phyloP scores from a whole-genome alignment of 2,113 vertebrate genomes.

The Limanda limanda region DNA sequence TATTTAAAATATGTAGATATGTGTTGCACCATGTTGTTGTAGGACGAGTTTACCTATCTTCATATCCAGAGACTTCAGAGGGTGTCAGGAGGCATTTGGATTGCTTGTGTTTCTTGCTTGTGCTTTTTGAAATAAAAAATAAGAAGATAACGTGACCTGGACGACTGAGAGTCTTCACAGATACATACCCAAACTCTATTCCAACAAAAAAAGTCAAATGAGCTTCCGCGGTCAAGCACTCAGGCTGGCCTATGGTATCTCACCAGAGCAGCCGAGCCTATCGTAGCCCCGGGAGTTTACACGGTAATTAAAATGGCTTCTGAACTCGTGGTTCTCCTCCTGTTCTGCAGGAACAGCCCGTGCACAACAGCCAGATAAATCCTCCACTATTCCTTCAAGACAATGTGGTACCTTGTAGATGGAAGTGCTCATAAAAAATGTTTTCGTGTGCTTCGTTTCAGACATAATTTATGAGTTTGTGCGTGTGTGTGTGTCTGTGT shows the following conservation, averaged over 20 bases:
- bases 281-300: neutral
- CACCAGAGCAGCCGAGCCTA: conserved; percentile 1
- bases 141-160: too few relatives aligned
- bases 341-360: neutral
- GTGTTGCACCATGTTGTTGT: neutral
- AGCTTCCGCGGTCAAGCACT: conserved; percentile 5
- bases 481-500: conserved; percentile 36
- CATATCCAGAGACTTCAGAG: too few relatives aligned
- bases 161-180: too few relatives aligned
- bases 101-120: too few relatives aligned
- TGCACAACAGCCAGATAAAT: conserved; percentile 4
- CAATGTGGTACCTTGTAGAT: conserved; percentile 33
- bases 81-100: too few relatives aligned
- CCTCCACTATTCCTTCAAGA: conserved; percentile 31
- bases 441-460: conserved; percentile 31
- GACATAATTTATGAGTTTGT: conserved; percentile 52
- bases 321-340: conserved; percentile 1
- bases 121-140: too few relatives aligned
- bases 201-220: neutral
- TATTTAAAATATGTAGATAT: neutral
- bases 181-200: neutral
- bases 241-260: neutral
- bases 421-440: conserved; percentile 43
- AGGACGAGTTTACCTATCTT: too few relatives aligned
- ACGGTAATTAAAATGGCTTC: conserved; percentile 18